These are phyloP conservation scores for Cyclophora albipunctata DNA, from an alignment of 2,888 invertebrate species.

Conservation along the genomic window DNA sequence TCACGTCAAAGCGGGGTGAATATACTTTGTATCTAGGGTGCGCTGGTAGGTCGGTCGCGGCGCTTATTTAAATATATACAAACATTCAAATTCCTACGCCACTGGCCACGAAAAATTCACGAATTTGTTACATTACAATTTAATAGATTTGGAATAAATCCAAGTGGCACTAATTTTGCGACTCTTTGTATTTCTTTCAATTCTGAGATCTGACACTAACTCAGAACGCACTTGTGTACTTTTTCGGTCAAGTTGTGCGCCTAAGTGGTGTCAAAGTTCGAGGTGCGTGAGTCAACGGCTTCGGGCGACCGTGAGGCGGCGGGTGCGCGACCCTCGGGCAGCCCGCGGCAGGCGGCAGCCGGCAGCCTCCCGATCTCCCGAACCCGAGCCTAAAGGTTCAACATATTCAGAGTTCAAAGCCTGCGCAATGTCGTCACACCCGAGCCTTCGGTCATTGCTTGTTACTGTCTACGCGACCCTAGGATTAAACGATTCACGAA, in stretches of 20 bases:
- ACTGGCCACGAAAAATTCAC: conserved; percentile 7
- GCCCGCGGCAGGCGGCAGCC: conserved; percentile 19
- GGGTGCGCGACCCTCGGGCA: conserved; percentile 14
- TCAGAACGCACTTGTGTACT: conserved; percentile 3
- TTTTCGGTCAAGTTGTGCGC: background rate
- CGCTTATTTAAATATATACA: conserved; percentile 20
- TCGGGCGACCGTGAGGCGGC: conserved; percentile 12
- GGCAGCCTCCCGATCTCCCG: conserved; percentile 25
- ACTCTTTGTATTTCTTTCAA: background rate
- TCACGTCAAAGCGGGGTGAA: conserved; percentile 45
- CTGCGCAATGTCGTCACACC: conserved; percentile 16
- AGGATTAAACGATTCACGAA: background rate
- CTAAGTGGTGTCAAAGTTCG: background rate
- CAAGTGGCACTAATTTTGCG: conserved; percentile 10
- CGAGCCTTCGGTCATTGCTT: conserved; percentile 15
- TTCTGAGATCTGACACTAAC: background rate
- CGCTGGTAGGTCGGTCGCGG: conserved; percentile 34
- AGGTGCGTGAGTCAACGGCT: conserved; percentile 6
- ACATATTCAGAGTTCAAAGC: conserved; percentile 20
- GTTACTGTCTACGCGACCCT: background rate
- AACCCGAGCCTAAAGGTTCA: conserved; percentile 26
- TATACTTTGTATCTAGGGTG: conserved; percentile 53
- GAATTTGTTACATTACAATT: conserved; percentile 11
- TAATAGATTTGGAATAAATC: conserved; percentile 16
- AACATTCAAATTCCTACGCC: conserved; percentile 11